Evolutionary conservation across 2,113 vertebrate genomes (phyloP), one percentile per base, ranked within the genome.

Genomic region (Oncorhynchus nerka): DNA sequence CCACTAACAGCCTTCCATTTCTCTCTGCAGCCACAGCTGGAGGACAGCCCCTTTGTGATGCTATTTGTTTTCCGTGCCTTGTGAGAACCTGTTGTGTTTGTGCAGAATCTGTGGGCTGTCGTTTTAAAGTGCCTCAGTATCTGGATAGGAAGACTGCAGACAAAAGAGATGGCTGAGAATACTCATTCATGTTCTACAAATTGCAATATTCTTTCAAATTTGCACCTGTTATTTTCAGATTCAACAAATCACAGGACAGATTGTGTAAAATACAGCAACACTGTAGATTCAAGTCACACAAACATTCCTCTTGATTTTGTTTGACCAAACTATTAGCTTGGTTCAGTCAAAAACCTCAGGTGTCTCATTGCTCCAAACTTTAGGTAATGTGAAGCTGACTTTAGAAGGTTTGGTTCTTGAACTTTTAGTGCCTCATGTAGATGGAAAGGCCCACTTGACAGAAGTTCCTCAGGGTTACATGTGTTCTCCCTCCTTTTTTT

Each of bases 1-100:
- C 86, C 92, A 93, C 93, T 94, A 95, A 95, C 87, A 75, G 82
- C 88, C 89, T 90, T 91, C 84, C 81, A 89, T 92, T 92, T 93
- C 90, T 94, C 90, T 92, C 88, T 90, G 86, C 93, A 94, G 93
- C 86, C 83, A 80, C 87, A 83, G 83, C 85, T 88, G 91, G 86
- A 88, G 81, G 90, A 92, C 86, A 82, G 78, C 81, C 85, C 81
- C 76, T 83, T 75, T 91, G 84, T 90, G 89, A 92, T 89, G 89
- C 89, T 87, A 76, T 90, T 87, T 92, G 85, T 92, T 90, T 90
- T 89, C 79, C 88, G 85, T 93, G 90, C 90, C 83, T 91, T 87
- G 83, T 90, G 85, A 90, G 80, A 90, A 77, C 75, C 73, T 59
- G 82, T 84, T 89, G 80, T 89, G 82, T 87, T 83, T 88, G 85